A percentile compares a stretch with the other conserved stretches of the same genome.
Evolutionary conservation across 2,888 invertebrate genomes (phyloP).

Genomic region (Quadroppia sp.): DNA sequence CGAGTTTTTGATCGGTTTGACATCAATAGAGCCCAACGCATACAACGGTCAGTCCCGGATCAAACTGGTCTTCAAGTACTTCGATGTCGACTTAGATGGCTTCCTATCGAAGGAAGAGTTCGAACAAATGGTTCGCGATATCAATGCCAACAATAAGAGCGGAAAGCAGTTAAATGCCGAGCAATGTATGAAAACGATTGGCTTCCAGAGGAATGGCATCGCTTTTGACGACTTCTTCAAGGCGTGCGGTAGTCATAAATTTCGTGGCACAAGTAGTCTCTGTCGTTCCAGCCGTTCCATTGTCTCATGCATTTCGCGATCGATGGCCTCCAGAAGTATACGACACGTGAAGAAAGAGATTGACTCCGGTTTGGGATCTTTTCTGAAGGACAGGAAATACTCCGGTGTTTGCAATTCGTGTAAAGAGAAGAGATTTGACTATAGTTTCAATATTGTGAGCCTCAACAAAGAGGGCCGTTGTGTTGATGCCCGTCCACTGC

Average conservation of each 20-base stretch:
- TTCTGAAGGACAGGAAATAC: background rate
- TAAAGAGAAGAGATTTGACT: conserved; percentile 42
- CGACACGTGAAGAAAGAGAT: background rate
- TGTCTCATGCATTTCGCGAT: conserved; percentile 14
- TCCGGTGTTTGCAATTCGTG: conserved; percentile 21
- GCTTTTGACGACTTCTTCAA: conserved; percentile 24
- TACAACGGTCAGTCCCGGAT: conserved; percentile 63
- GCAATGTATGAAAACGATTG: conserved; percentile 35
- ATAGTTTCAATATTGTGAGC: conserved; percentile 60
- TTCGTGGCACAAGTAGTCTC: conserved; percentile 65
- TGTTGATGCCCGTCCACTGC: background rate
- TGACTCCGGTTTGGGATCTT: background rate
- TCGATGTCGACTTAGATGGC: conserved; percentile 51
- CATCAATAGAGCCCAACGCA: conserved; percentile 64
- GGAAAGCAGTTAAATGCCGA: background rate
- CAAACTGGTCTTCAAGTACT: conserved; percentile 66
- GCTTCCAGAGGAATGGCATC: background rate
- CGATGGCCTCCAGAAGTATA: conserved; percentile 3
- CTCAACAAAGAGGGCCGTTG: conserved; percentile 57
- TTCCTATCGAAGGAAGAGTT: background rate
- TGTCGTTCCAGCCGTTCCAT: conserved; percentile 59
- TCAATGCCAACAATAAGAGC: background rate
- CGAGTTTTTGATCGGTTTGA: conserved; percentile 62
- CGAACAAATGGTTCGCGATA: conserved; percentile 3
- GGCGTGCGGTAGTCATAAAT: conserved; percentile 62